phyloP scores from a whole-genome alignment of 1,140 invertebrate species.

The Philopotamus ludificatus region DNA sequence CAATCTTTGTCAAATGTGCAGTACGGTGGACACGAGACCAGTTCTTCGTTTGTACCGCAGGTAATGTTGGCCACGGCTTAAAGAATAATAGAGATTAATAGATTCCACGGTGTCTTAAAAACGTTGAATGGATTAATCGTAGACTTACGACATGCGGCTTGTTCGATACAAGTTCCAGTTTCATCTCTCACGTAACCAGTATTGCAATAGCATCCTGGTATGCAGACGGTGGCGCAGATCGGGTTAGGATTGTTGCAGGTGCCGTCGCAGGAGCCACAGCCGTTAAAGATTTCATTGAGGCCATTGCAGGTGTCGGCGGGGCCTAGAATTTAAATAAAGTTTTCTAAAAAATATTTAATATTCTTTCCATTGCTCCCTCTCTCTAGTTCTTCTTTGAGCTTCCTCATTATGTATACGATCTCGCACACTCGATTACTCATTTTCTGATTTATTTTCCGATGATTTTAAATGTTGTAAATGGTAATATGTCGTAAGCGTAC shows the following conservation, averaged over 20 bases:
- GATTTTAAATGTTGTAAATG: no score
- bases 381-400: no score
- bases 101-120: background rate
- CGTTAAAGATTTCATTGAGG: slow-evolving; percentile 4
- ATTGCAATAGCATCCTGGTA: slow-evolving; percentile 13
- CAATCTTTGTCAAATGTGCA: slow-evolving; percentile 19
- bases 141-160: background rate
- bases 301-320: background rate
- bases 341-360: no score
- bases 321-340: no score
- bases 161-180: slow-evolving; percentile 1
- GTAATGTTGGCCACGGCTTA: no score
- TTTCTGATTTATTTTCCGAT: no score
- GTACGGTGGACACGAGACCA: background rate
- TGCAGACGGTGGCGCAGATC: background rate
- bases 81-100: no score
- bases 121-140: background rate
- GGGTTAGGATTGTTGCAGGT: slow-evolving; percentile 7
- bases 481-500: no score
- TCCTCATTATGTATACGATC: no score
- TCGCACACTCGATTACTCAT: no score
- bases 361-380: no score
- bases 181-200: slow-evolving; percentile 20
- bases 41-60: background rate
- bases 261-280: slow-evolving; percentile 2